Evolutionary conservation across 30 jellyfish, hydroid and myxozoan genomes (phyloP).

Genomic region (Pseudorhiza aurosa): DNA sequence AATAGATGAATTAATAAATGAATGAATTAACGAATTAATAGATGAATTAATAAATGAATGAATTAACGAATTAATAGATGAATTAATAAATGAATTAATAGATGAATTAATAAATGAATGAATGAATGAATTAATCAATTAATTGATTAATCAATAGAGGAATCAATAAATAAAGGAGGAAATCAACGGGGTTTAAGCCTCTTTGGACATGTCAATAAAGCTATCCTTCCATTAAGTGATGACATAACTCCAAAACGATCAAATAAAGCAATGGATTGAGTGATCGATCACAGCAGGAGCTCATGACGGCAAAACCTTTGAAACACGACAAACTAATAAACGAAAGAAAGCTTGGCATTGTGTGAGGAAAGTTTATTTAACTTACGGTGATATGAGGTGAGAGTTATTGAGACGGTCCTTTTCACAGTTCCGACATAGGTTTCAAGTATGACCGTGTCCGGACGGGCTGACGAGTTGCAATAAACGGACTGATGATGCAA

Average conservation of each 20-base stretch:
- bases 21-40: neutral
- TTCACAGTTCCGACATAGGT: constrained; percentile 91
- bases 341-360: too few relatives aligned
- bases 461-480: constrained; percentile 83
- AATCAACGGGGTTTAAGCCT: too few relatives aligned
- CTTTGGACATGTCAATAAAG: too few relatives aligned
- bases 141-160: too few relatives aligned
- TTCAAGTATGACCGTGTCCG: constrained; percentile 94
- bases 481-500: constrained; percentile 90
- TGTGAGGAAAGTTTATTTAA: too few relatives aligned
- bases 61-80: neutral
- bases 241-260: too few relatives aligned
- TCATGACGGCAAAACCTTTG: too few relatives aligned
- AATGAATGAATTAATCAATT: neutral
- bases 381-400: constrained; percentile 97
- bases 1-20: neutral
- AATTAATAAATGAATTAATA: neutral
- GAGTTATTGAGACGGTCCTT: constrained; percentile 88
- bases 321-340: too few relatives aligned
- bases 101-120: neutral
- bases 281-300: too few relatives aligned
- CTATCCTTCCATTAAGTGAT: too few relatives aligned
- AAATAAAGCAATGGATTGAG: too few relatives aligned
- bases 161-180: too few relatives aligned
- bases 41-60: neutral